These are phyloP conservation scores for Notolabrus celidotus DNA, from an alignment of 2,797 vertebrate species.

Conservation along the genomic window DNA sequence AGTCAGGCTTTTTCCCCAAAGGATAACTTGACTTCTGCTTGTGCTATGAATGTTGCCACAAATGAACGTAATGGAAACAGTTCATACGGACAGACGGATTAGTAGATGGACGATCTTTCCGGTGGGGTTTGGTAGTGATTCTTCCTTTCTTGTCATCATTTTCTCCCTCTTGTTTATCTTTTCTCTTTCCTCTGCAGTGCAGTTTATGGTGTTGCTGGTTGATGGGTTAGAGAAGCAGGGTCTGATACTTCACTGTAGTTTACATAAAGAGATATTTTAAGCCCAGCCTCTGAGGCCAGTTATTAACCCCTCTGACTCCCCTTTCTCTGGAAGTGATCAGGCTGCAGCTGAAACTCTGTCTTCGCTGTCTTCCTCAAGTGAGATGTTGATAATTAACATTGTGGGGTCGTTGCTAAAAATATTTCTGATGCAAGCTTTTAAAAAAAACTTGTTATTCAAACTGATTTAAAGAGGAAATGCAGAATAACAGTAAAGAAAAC, in stretches of 20 bases:
- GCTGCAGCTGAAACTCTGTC: neutral
- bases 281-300: neutral
- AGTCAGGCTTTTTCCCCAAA: slow-evolving; percentile 23
- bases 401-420: too few species aligned
- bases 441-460: too few species aligned
- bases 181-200: slow-evolving; percentile 16
- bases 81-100: neutral
- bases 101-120: too few species aligned
- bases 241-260: slow-evolving; percentile 18
- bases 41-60: slow-evolving; percentile 33
- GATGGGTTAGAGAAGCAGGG: neutral
- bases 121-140: too few species aligned
- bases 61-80: slow-evolving; percentile 19
- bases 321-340: neutral
- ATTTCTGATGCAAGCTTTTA: too few species aligned
- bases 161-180: neutral
- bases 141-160: neutral
- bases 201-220: neutral
- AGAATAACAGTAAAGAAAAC: too few species aligned
- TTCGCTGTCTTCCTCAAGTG: too few species aligned
- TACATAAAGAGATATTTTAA: slow-evolving; percentile 5
- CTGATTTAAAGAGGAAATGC: too few species aligned
- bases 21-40: slow-evolving; percentile 54
- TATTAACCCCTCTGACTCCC: slow-evolving; percentile 2
- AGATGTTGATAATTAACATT: too few species aligned